Evolutionary conservation across 92 coral and sea anemone genomes (phyloP).

Genomic region (Paramuricea clavata): DNA sequence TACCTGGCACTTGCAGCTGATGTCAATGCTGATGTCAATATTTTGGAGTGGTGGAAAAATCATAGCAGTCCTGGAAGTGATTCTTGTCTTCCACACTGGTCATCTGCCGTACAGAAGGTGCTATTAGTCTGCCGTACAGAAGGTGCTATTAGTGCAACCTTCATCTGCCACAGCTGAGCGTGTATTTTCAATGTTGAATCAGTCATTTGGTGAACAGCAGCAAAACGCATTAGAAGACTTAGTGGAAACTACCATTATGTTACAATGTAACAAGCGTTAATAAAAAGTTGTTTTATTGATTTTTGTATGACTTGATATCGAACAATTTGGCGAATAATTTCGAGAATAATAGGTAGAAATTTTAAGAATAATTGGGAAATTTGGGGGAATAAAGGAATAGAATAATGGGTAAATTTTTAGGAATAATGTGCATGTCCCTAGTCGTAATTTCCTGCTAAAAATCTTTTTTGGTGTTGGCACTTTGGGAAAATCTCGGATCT

Average conservation of each 20-base stretch:
- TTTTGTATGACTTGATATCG: neutral
- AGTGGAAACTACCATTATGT: conserved; percentile 65
- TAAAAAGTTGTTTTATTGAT: neutral
- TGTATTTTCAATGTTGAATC: too few species aligned
- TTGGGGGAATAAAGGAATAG: too few species aligned
- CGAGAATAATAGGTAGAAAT: too few species aligned
- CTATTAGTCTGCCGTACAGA: conserved; percentile 59
- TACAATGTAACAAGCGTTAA: conserved; percentile 62
- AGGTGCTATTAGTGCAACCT: conserved; percentile 58
- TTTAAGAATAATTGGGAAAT: too few species aligned
- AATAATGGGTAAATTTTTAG: too few species aligned
- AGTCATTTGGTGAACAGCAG: conserved; percentile 32
- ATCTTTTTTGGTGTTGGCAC: too few species aligned
- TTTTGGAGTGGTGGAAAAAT: too few species aligned
- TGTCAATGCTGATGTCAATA: conserved; percentile 61
- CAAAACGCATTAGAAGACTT: conserved; percentile 63
- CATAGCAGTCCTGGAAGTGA: too few species aligned
- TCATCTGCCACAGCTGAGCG: conserved; percentile 68
- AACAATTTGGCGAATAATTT: neutral
- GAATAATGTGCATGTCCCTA: too few species aligned
- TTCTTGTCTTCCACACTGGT: conserved; percentile 51
- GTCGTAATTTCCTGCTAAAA: too few species aligned
- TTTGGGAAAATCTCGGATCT: too few species aligned
- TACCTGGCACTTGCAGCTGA: conserved; percentile 70
- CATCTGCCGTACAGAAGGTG: conserved; percentile 61